Conservation (phyloP, 2,888 invertebrate genomes). For the Anthrax anthrax region DNA sequence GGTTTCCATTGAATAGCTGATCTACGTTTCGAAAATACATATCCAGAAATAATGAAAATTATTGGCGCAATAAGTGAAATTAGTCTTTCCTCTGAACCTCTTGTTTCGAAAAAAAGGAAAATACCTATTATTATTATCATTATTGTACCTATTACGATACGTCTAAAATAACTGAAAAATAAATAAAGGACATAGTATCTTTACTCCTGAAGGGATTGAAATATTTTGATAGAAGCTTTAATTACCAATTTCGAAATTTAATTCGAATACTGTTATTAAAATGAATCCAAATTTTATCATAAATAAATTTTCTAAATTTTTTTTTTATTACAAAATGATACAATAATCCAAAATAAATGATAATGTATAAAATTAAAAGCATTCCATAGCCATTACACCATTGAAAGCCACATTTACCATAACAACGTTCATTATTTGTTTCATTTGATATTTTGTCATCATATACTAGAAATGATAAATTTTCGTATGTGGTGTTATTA, state of each 20-base stretch:
- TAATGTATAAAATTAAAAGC: constrained; percentile 45
- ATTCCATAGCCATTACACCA: constrained; percentile 59
- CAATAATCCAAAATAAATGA: constrained; percentile 45
- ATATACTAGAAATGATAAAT: no score
- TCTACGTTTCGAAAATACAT: constrained; percentile 46
- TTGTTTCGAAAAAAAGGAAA: constrained; percentile 52
- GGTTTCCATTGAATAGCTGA: constrained; percentile 60
- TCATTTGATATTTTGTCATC: not conserved
- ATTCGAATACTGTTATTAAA: no score
- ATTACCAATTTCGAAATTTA: no score
- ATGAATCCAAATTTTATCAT: not conserved
- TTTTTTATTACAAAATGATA: constrained; percentile 51
- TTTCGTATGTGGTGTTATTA: no score
- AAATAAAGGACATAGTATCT: not conserved
- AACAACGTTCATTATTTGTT: constrained; percentile 4
- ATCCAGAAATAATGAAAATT: constrained; percentile 47
- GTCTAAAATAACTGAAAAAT: not conserved
- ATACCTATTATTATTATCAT: constrained; percentile 38
- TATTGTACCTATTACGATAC: constrained; percentile 25
- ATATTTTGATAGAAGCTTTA: no score
- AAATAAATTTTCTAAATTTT: constrained; percentile 37
- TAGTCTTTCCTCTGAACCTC: constrained; percentile 42
- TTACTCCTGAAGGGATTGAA: not conserved
- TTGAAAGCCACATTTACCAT: constrained; percentile 21
- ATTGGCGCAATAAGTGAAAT: constrained; percentile 53